These are phyloP conservation scores for Laothoe populi DNA, from an alignment of 2,888 invertebrate genomes.

Conservation along the genomic window DNA sequence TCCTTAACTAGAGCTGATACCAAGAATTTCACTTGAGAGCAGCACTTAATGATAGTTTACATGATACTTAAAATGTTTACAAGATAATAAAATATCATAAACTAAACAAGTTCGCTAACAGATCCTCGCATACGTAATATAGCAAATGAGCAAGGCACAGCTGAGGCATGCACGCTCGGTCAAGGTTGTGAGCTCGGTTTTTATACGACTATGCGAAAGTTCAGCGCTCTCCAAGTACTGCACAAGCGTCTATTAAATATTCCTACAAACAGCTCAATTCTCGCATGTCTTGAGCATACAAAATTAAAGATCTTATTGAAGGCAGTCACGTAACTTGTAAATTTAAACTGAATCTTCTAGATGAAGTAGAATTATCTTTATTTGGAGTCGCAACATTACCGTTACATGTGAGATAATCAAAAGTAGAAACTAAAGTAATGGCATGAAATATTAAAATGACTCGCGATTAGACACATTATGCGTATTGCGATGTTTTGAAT, in stretches of 20 bases:
- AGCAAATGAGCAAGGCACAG: conserved; percentile 3
- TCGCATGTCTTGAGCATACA: background rate
- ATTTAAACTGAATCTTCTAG: background rate
- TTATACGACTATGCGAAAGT: conserved; percentile 67
- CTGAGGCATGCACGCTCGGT: conserved; percentile 60
- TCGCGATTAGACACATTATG: background rate
- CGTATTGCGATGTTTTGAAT: background rate
- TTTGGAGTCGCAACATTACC: no score
- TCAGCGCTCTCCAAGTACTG: conserved; percentile 63
- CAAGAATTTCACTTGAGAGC: no score
- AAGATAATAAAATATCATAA: background rate
- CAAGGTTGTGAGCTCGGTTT: conserved; percentile 78
- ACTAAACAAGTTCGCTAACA: background rate
- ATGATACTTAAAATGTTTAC: background rate
- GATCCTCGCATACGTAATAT: background rate
- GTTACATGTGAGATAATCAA: background rate
- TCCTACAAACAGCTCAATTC: background rate
- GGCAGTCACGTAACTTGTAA: background rate
- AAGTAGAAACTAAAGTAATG: background rate
- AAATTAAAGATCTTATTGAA: background rate
- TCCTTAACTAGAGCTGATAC: no score
- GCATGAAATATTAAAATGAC: conserved; percentile 3
- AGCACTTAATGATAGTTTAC: no score
- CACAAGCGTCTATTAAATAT: conserved; percentile 41
- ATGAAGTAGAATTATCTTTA: background rate